Conservation (phyloP, 2,113 vertebrate genomes). For the Tachysurus fulvidraco region DNA sequence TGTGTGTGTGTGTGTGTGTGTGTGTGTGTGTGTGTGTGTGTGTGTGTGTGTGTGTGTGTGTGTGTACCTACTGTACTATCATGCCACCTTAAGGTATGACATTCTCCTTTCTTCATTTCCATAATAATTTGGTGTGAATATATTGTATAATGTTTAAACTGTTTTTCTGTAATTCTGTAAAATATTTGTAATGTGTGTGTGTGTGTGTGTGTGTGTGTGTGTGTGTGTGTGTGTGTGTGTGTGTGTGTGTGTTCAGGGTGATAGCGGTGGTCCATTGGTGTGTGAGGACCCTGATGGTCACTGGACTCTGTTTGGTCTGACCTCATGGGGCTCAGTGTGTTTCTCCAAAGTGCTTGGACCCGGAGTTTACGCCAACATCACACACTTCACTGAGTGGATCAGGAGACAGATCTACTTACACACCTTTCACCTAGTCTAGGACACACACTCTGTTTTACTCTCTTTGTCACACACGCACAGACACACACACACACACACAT, state of each 20-base stretch:
- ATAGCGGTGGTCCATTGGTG: conserved; percentile 83
- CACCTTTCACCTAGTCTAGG: conserved; percentile 46
- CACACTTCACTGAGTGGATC: conserved; percentile 52
- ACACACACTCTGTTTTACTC: neutral
- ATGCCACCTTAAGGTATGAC: neutral
- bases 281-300: conserved; percentile 76
- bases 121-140: too few species aligned
- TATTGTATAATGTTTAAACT: neutral
- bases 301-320: conserved; percentile 86
- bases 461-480: conserved; percentile 4
- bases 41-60: conserved; percentile 13
- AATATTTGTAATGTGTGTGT: conserved; percentile 1
- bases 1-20: conserved; percentile 13
- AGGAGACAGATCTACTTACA: conserved; percentile 50
- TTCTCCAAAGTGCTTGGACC: conserved; percentile 86
- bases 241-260: conserved; percentile 67
- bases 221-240: conserved; percentile 51
- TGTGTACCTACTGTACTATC: neutral
- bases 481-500: conserved; percentile 32
- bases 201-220: conserved; percentile 66
- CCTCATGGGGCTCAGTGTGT: conserved; percentile 86
- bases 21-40: conserved; percentile 56
- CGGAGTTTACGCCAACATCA: conserved; percentile 84
- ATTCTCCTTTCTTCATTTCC: too few species aligned
- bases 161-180: neutral